Conservation (phyloP, 1,140 invertebrate genomes). For the Trachymyrmex cornetzi region DNA sequence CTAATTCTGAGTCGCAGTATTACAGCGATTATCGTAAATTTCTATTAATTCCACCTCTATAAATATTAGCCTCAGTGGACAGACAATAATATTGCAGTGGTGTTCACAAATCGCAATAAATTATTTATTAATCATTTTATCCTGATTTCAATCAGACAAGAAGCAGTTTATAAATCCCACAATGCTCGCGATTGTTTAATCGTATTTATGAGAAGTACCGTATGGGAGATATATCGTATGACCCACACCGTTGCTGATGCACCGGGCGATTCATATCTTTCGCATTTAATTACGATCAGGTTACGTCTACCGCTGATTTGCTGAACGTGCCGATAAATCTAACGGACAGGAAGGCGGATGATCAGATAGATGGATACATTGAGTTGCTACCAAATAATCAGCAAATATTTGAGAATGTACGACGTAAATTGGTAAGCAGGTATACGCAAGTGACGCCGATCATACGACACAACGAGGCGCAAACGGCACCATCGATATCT, state of each 20-base stretch:
- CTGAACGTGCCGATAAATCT: constrained; percentile 68
- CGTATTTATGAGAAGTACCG: background rate
- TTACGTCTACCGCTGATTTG: constrained; percentile 72
- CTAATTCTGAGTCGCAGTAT: constrained; percentile 41
- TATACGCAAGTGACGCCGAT: constrained; percentile 84
- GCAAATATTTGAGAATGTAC: constrained; percentile 88
- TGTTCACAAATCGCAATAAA: constrained; percentile 33
- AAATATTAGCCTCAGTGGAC: constrained; percentile 10
- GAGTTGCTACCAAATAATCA: constrained; percentile 87
- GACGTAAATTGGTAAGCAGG: constrained; percentile 73
- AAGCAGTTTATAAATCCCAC: constrained; percentile 41
- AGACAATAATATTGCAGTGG: constrained; percentile 17
- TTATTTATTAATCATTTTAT: constrained; percentile 53
- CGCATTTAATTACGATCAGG: constrained; percentile 66
- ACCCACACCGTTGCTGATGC: background rate
- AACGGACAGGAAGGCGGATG: constrained; percentile 85
- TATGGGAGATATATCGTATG: constrained; percentile 4
- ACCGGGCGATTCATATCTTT: constrained; percentile 4
- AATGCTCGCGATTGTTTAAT: constrained; percentile 43
- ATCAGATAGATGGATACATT: constrained; percentile 89
- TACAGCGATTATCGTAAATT: constrained; percentile 59
- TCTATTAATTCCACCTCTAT: constrained; percentile 33
- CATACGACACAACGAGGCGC: constrained; percentile 86
- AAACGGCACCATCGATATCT: constrained; percentile 89
- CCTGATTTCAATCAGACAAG: background rate